Conservation (phyloP, 2,113 vertebrate genomes). For the Manacus vitellinus region DNA sequence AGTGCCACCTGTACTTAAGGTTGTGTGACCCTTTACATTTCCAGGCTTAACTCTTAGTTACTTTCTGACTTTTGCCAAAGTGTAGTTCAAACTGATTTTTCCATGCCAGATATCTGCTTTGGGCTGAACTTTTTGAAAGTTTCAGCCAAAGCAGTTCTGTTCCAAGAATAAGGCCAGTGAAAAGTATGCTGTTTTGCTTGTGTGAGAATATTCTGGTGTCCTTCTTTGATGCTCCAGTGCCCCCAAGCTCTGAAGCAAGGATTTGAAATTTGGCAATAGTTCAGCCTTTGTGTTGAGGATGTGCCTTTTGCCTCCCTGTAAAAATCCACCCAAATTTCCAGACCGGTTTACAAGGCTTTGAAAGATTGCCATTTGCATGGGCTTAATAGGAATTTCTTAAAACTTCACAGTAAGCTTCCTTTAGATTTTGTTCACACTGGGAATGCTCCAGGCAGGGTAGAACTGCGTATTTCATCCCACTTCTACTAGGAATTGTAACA, state of each 20-base stretch:
- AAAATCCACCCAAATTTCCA: conserved; percentile 65
- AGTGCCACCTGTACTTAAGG: neutral
- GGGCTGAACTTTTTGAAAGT: neutral
- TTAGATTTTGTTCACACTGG: conserved; percentile 60
- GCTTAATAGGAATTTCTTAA: conserved; percentile 53
- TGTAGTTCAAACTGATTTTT: conserved; percentile 6
- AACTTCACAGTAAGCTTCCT: conserved; percentile 65
- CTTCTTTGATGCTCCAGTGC: conserved; percentile 55
- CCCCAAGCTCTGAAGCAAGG: conserved; percentile 60
- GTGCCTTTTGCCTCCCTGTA: conserved; percentile 55
- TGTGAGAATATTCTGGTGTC: conserved; percentile 54
- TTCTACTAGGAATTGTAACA: neutral
- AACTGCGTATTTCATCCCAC: conserved; percentile 36
- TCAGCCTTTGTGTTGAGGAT: conserved; percentile 61
- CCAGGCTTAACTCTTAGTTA: neutral
- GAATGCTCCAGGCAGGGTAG: conserved; percentile 43
- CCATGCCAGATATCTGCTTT: conserved; percentile 10
- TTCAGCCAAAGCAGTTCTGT: conserved; percentile 15
- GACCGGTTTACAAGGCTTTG: conserved; percentile 58
- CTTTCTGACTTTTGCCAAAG: neutral
- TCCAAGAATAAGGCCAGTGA: conserved; percentile 44
- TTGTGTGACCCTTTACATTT: neutral
- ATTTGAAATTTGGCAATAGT: conserved; percentile 55
- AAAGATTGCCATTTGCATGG: conserved; percentile 60
- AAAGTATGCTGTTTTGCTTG: conserved; percentile 45